Evolutionary conservation across 2,113 vertebrate species (phyloP).

Genomic region (Rhinopomastus cyanomelas): DNA sequence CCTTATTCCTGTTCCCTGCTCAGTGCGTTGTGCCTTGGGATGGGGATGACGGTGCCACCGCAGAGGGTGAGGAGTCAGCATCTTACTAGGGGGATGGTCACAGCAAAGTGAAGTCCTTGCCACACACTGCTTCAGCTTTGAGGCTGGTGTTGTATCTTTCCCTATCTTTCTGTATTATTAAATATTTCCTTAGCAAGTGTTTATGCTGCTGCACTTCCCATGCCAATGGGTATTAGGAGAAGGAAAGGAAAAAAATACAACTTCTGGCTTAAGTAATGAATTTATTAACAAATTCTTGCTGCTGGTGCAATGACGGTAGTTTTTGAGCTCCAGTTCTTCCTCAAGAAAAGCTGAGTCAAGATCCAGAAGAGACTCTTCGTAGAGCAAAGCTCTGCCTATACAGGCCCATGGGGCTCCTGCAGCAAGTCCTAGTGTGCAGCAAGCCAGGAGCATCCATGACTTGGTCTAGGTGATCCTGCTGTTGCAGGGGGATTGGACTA

Average conservation of each 20-base stretch:
- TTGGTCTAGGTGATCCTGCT: no score
- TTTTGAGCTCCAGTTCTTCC: not conserved
- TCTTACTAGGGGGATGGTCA: no score
- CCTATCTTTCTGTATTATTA: not conserved
- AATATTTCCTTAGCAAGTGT: not conserved
- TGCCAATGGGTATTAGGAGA: not conserved
- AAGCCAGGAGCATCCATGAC: not conserved
- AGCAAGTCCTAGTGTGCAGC: not conserved
- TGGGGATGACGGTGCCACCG: no score
- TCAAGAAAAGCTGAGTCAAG: not conserved
- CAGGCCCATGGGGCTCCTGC: no score
- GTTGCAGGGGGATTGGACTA: no score
- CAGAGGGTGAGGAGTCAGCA: no score
- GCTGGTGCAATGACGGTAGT: not conserved
- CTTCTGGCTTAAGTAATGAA: not conserved
- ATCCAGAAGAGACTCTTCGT: not conserved
- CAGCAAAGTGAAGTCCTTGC: no score
- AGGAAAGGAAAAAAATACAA: no score
- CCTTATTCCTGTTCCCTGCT: rapidly evolving
- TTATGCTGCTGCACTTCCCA: not conserved
- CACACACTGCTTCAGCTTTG: rapidly evolving
- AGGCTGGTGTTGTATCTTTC: not conserved
- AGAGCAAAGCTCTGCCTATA: not conserved
- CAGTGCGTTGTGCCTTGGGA: rapidly evolving
- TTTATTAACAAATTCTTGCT: not conserved